Evolutionary conservation across 1,140 invertebrate genomes (phyloP).

Genomic region (Periplaneta americana): DNA sequence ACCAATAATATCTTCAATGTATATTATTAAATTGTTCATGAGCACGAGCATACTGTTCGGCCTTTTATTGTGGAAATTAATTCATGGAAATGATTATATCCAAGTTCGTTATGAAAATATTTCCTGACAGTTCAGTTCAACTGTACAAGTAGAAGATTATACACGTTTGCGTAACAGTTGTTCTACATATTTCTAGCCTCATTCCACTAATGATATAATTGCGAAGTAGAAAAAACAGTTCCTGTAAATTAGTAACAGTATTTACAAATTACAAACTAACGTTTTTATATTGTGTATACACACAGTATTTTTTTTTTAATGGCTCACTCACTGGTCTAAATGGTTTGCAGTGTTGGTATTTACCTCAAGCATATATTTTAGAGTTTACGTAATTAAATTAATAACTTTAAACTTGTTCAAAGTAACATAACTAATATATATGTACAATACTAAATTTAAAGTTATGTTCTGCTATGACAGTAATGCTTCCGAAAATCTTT

Average conservation of each 20-base stretch:
- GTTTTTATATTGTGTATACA: too few species aligned
- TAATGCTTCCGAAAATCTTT: not conserved
- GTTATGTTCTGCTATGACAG: not conserved
- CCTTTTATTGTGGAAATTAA: not conserved
- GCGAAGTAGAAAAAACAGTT: not conserved
- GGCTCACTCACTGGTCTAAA: not conserved
- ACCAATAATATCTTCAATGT: conserved; percentile 8
- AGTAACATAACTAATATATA: too few species aligned
- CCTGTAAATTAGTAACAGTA: not conserved
- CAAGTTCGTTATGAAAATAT: not conserved
- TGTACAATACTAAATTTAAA: not conserved
- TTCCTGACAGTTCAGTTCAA: not conserved
- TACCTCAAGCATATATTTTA: too few species aligned
- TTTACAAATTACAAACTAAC: too few species aligned
- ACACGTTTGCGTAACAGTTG: too few species aligned
- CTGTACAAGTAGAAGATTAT: too few species aligned
- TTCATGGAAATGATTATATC: not conserved
- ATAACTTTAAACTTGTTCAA: not conserved
- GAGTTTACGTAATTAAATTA: not conserved
- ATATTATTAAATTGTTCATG: not conserved
- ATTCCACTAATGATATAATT: too few species aligned
- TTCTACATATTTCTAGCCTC: too few species aligned
- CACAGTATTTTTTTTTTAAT: not conserved
- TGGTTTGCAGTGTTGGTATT: not conserved
- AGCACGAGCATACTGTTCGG: not conserved